These are phyloP conservation scores for Tenualosa thibaudeaui DNA, from an alignment of 2,797 vertebrate genomes.

Conservation along the genomic window DNA sequence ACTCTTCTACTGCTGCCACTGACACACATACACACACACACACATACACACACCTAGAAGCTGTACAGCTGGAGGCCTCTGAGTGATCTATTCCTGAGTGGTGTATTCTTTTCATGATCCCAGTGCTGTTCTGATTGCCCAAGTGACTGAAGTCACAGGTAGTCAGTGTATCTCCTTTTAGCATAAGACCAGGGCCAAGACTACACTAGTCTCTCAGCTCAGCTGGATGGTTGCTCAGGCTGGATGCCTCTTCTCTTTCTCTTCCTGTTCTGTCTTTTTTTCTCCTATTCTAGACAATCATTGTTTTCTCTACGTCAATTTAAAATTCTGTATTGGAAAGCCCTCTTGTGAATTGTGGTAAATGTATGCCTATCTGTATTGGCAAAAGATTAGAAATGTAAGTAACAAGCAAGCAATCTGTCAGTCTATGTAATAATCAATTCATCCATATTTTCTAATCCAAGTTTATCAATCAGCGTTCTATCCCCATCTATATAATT, in stretches of 20 bases:
- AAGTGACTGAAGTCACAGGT: neutral
- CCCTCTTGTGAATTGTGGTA: neutral
- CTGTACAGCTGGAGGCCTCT: constrained; percentile 10
- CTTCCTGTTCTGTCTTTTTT: neutral
- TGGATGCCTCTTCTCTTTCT: neutral
- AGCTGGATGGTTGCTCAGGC: neutral
- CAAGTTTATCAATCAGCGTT: neutral
- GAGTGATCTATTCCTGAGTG: neutral
- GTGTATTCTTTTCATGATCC: neutral
- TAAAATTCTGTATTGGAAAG: neutral
- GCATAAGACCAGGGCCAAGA: neutral
- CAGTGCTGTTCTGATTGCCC: neutral
- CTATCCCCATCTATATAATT: neutral
- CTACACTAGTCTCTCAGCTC: neutral
- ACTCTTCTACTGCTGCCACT: neutral
- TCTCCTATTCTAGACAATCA: neutral
- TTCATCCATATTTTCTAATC: neutral
- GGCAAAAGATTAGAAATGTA: neutral
- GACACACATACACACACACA: neutral
- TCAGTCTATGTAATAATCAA: neutral
- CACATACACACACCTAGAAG: neutral
- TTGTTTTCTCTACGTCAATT: neutral
- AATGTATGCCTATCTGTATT: neutral
- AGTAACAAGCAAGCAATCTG: neutral
- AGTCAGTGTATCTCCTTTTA: neutral